Conservation (phyloP, 2,113 vertebrate genomes). For the Lipotes vexillifer region DNA sequence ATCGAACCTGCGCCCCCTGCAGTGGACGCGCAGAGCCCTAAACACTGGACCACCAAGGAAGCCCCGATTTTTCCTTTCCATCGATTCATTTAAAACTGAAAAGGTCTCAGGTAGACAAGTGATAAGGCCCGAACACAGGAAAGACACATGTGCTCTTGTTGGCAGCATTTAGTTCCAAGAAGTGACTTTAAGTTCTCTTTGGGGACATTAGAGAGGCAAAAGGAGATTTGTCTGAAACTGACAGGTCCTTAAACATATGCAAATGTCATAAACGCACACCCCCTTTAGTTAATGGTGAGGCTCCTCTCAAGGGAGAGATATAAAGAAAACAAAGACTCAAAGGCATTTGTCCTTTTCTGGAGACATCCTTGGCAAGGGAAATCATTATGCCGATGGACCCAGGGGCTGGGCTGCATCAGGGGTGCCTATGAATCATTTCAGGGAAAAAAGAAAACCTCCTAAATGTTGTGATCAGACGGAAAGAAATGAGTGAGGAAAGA, state of each 20-base stretch:
- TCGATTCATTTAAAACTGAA: constrained; percentile 50
- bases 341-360: not conserved
- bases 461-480: not conserved
- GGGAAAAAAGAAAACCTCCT: not conserved
- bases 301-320: not conserved
- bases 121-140: not conserved
- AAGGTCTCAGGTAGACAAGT: constrained; percentile 65
- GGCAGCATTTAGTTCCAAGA: constrained; percentile 42
- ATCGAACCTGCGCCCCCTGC: too few relatives aligned
- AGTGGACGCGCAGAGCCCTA: too few relatives aligned
- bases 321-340: not conserved
- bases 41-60: too few relatives aligned
- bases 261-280: not conserved
- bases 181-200: constrained; percentile 53
- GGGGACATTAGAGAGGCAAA: constrained; percentile 29
- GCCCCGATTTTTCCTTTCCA: constrained; percentile 58
- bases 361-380: not conserved
- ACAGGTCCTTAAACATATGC: not conserved
- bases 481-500: not conserved
- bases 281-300: not conserved
- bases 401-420: not conserved
- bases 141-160: constrained; percentile 28
- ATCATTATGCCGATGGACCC: not conserved
- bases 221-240: constrained; percentile 19
- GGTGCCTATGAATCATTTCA: not conserved